These are phyloP conservation scores for Phenganax subtilis DNA, from an alignment of 92 coral and sea anemone genomes.

Conservation along the genomic window DNA sequence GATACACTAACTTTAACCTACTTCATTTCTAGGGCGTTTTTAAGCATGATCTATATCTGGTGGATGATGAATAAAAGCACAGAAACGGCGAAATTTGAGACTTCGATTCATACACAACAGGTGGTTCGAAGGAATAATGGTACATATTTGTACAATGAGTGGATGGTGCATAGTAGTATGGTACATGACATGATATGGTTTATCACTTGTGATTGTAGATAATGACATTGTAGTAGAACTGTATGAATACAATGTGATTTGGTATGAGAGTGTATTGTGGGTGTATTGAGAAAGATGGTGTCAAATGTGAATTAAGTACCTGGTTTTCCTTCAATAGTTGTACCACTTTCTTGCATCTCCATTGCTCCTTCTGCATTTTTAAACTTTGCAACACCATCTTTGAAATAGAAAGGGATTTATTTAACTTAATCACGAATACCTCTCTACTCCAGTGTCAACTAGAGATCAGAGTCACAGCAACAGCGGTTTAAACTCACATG, in stretches of 20 bases:
- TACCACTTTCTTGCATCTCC: slow-evolving; percentile 12
- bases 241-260: too few species aligned
- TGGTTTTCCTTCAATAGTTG: background rate
- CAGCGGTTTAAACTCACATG: background rate
- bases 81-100: too few species aligned
- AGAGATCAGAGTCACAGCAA: background rate
- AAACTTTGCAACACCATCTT: slow-evolving; percentile 9
- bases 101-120: too few species aligned
- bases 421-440: background rate
- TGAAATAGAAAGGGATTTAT: background rate
- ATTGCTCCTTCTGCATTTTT: background rate
- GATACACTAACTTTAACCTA: too few species aligned
- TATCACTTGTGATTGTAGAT: too few species aligned
- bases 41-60: too few species aligned
- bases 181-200: background rate
- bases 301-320: too few species aligned
- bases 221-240: too few species aligned
- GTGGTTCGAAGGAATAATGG: background rate
- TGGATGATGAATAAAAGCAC: too few species aligned
- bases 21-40: too few species aligned
- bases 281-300: too few species aligned
- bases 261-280: too few species aligned
- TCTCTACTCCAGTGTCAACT: background rate
- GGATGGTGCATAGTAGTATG: background rate
- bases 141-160: background rate